These are phyloP conservation scores for Oxyteleia sp. DNA, from an alignment of 2,888 invertebrate species.

Conservation along the genomic window DNA sequence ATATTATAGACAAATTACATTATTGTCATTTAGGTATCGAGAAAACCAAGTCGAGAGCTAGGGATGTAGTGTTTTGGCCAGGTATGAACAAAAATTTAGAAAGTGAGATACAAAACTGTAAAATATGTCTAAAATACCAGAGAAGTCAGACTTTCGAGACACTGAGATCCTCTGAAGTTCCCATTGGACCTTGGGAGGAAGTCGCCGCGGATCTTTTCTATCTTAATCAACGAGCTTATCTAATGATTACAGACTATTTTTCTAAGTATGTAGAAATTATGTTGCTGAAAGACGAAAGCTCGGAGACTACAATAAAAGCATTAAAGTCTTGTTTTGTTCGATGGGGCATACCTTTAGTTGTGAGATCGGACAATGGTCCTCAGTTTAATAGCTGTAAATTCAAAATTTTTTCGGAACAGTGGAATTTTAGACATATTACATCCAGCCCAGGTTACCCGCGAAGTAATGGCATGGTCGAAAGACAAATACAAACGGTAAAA, in stretches of 20 bases:
- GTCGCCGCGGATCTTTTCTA: constrained; percentile 54
- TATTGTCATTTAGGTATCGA: constrained; percentile 70
- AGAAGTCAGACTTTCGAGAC: constrained; percentile 51
- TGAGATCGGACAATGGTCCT: constrained; percentile 66
- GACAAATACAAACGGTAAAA: constrained; percentile 70
- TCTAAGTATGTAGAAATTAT: constrained; percentile 55
- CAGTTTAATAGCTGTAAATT: constrained; percentile 60
- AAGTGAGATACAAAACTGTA: constrained; percentile 45
- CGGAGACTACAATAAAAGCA: constrained; percentile 30
- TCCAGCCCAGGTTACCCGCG: constrained; percentile 59
- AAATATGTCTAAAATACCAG: constrained; percentile 54
- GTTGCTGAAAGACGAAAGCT: constrained; percentile 13
- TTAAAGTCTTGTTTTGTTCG: constrained; percentile 60
- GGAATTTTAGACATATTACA: constrained; percentile 62
- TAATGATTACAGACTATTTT: constrained; percentile 58
- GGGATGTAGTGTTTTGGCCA: constrained; percentile 67
- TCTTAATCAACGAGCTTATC: constrained; percentile 20
- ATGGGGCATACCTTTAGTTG: constrained; percentile 55
- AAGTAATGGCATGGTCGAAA: constrained; percentile 70
- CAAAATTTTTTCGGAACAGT: constrained; percentile 53
- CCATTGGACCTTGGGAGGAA: constrained; percentile 33
- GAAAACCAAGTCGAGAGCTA: constrained; percentile 57
- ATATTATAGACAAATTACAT: constrained; percentile 48
- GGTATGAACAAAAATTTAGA: constrained; percentile 44
- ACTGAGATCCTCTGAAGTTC: constrained; percentile 37